Conservation (phyloP, 2,113 vertebrate species). For the Lagenorhynchus albirostris region DNA sequence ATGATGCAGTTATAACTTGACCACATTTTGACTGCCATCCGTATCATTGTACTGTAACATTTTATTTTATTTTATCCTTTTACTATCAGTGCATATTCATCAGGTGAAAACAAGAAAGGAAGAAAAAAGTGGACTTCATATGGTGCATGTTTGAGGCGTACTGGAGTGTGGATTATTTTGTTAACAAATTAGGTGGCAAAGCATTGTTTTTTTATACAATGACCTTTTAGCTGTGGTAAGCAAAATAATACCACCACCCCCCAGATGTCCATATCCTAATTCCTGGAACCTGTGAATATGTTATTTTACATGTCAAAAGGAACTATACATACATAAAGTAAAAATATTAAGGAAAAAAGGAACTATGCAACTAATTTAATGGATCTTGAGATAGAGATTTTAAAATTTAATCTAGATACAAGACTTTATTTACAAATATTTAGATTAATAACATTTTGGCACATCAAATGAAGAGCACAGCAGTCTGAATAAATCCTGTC, state of each 20-base stretch:
- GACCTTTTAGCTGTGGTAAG: neutral
- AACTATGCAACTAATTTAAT: neutral
- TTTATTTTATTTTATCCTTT: neutral
- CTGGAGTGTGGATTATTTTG: neutral
- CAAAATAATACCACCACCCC: neutral
- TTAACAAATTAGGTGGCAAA: neutral
- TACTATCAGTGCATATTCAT: neutral
- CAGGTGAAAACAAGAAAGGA: neutral
- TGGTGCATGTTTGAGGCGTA: neutral
- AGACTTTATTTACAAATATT: slow-evolving; percentile 92
- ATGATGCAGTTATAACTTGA: neutral
- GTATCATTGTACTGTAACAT: neutral
- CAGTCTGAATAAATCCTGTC: slow-evolving; percentile 83
- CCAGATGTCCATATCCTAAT: neutral
- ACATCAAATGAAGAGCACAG: slow-evolving; percentile 86
- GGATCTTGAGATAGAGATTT: neutral
- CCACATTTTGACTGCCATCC: neutral
- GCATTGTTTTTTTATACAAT: neutral
- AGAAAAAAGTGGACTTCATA: neutral
- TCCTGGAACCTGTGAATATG: neutral
- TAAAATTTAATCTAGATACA: slow-evolving; percentile 84
- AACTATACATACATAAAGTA: neutral
- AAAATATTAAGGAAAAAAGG: neutral
- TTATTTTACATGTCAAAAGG: neutral
- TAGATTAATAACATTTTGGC: slow-evolving; percentile 89